phyloP scores from a whole-genome alignment of 2,888 invertebrate species.

The Ditylenchus weischeri region DNA sequence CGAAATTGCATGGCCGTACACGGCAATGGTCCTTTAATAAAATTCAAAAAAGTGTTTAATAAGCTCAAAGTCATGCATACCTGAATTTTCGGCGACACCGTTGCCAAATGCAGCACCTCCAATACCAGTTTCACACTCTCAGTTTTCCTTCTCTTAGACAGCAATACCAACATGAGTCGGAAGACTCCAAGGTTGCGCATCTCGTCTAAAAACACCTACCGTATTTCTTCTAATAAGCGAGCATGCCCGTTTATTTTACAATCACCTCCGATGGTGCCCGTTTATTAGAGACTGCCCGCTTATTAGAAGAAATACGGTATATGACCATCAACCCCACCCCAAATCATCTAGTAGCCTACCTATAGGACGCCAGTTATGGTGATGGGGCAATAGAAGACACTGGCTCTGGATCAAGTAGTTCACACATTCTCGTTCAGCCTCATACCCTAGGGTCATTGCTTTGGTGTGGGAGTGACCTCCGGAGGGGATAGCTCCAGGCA shows the following conservation, averaged over 20 bases:
- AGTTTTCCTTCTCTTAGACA: slow-evolving; percentile 65
- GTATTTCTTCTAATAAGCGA: too few species aligned
- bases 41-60: too few species aligned
- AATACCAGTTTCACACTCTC: slow-evolving; percentile 77
- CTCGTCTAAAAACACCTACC: slow-evolving; percentile 66
- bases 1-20: too few species aligned
- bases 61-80: too few species aligned
- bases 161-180: slow-evolving; percentile 74
- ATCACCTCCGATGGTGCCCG: too few species aligned
- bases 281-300: too few species aligned
- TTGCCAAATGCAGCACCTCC: slow-evolving; percentile 84
- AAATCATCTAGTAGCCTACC: too few species aligned
- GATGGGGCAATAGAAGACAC: slow-evolving; percentile 23
- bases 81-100: slow-evolving; percentile 77
- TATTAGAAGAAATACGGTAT: too few species aligned
- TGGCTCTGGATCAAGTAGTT: slow-evolving; percentile 61
- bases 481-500: slow-evolving; percentile 18
- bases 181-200: slow-evolving; percentile 78
- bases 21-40: too few species aligned
- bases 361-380: slow-evolving; percentile 76
- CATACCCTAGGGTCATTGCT: slow-evolving; percentile 67
- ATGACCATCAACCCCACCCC: too few species aligned
- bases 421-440: slow-evolving; percentile 81
- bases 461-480: slow-evolving; percentile 22
- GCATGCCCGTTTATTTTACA: too few species aligned